phyloP scores from a whole-genome alignment of 35 echinoderm and acorn worm genomes.

The Nesometra sesokonis region DNA sequence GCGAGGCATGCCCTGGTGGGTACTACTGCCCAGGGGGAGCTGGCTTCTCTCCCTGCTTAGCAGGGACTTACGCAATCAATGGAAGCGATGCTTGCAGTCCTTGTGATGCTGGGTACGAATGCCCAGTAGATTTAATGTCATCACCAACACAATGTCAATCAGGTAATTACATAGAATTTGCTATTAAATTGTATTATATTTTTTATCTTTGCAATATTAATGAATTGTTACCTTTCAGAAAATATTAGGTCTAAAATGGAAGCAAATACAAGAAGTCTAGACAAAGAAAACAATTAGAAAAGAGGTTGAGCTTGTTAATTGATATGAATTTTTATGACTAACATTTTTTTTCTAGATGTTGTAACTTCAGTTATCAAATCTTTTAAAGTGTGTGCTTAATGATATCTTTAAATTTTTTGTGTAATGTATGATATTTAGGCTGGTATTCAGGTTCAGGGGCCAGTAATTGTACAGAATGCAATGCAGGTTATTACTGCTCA shows the following conservation, averaged over 20 bases:
- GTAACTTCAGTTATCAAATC: constrained; percentile 12
- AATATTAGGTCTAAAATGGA: too few species aligned
- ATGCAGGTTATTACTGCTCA: constrained; percentile 60
- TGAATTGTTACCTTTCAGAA: too few species aligned
- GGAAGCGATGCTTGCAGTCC: constrained; percentile 36
- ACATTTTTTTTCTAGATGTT: neutral
- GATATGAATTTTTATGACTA: too few species aligned
- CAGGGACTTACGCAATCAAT: constrained; percentile 53
- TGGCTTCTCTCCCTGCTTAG: constrained; percentile 27
- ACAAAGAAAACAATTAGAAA: too few species aligned
- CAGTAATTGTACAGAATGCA: constrained; percentile 30
- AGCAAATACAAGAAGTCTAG: too few species aligned
- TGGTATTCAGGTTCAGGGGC: constrained; percentile 17
- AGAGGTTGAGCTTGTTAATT: too few species aligned
- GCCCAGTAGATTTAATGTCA: constrained; percentile 41
- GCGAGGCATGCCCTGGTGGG: constrained; percentile 36
- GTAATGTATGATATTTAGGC: constrained; percentile 18
- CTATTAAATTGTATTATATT: too few species aligned
- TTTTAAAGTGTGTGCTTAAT: constrained; percentile 20
- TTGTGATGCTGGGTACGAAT: constrained; percentile 62
- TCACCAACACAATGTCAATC: constrained; percentile 27
- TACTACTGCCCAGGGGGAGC: constrained; percentile 36
- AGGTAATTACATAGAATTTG: neutral
- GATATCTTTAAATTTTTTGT: constrained; percentile 29
- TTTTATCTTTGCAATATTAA: too few species aligned